These are phyloP conservation scores for Peromyscus eremicus DNA, from an alignment of 2,797 vertebrate species.

Conservation along the genomic window DNA sequence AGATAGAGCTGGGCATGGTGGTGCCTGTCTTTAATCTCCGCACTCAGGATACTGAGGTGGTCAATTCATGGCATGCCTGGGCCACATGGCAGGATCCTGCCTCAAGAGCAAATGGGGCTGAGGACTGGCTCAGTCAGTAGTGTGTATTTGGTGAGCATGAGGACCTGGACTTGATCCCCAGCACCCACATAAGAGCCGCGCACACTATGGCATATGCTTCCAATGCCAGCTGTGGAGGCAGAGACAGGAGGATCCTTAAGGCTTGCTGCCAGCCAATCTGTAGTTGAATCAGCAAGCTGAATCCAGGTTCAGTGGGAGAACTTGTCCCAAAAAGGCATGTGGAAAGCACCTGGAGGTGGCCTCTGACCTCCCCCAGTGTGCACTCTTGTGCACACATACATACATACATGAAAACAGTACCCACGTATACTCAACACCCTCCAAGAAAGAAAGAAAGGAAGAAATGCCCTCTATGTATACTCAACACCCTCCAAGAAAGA, in stretches of 20 bases:
- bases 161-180: too few relatives aligned
- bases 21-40: not conserved
- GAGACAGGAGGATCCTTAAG: not conserved
- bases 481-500: not conserved
- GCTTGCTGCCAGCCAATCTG: not conserved
- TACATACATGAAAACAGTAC: not conserved
- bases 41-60: not conserved
- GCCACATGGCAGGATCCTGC: not conserved
- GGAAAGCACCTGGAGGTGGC: not conserved
- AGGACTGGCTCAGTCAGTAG: not conserved
- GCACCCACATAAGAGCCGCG: not conserved
- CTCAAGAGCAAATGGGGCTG: not conserved
- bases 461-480: not conserved
- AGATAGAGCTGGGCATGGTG: not conserved
- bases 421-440: not conserved
- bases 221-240: not conserved
- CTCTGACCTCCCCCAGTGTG: not conserved
- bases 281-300: not conserved
- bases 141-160: not conserved
- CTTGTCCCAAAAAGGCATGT: not conserved
- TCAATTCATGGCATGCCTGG: not conserved
- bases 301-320: not conserved
- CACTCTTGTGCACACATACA: not conserved
- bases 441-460: not conserved
- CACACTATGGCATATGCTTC: too few relatives aligned